Base-by-base conservation (phyloP, 2,888 invertebrate genomes). In the Melipona beecheii region DNA sequence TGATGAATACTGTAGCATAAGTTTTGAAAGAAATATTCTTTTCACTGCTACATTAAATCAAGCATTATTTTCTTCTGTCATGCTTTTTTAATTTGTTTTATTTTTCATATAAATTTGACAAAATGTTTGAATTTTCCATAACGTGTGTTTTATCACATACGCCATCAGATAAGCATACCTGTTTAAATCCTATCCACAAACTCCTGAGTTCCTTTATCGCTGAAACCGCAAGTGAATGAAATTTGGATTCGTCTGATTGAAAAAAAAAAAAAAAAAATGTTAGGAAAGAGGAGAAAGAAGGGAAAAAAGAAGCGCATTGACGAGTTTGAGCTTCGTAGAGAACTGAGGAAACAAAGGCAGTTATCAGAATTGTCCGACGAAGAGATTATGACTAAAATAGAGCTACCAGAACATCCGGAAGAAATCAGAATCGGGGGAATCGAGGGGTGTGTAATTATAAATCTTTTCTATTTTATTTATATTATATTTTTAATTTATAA, bases 381-480 rank as follows among this genome's bases (percentile, higher is more conserved):
- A 13, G 21, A 43, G 0, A 60, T 6, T 3, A 19, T 58, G 56
- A 0, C 17, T 0, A 19, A 65, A 21, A 13, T 19, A 2, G 65
- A 78, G 24, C 21, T 78, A 27, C 27, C 78, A 17, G 69, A 83
- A 73, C 71, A 85, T 21, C 82, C 85, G 2, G 88, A 92, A 69
- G 91, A 93, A 11, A 86, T 93, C 43, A 89, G 92, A 69, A 91
- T 94, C 50, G 94, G 93, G 17, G 94, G 94, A 5, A 85, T 94
- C 50, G 94, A 94, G 84, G 94, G 94, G 94, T 94, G 78, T 91
- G 92, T 86, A 17, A 15, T 58, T 27, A 43, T 9, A 43, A 43
- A 43, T 31, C 49, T 54, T n/a, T n/a, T 19, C 11, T n/a, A 43
- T 0, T 24, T 52, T 60, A 36, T 0, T n/a, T 17, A 15, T 24